Evolutionary conservation across 64 coral and sea anemone species (phyloP).

Genomic region (Montipora efflorescens): DNA sequence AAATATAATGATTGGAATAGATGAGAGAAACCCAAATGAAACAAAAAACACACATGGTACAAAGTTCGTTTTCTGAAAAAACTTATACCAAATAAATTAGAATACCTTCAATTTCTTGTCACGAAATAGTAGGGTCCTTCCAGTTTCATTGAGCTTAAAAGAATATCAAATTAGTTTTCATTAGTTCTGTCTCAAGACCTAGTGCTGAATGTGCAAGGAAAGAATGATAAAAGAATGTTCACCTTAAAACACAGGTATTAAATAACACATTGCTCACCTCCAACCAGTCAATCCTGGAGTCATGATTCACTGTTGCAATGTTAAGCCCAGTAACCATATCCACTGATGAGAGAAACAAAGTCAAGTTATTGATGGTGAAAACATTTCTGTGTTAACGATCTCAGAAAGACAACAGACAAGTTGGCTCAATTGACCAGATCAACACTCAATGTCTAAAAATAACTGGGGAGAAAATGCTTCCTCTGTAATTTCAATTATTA

Average conservation of each 20-base stretch:
- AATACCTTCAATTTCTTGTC: constrained; percentile 96
- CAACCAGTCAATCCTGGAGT: constrained; percentile 99
- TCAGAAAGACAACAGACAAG: too few relatives aligned
- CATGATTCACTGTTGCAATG: constrained; percentile 93
- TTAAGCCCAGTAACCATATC: constrained; percentile 89
- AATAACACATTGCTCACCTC: constrained; percentile 67
- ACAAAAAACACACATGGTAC: too few relatives aligned
- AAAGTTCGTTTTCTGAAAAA: neutral
- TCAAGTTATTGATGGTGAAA: too few relatives aligned
- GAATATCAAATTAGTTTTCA: constrained; percentile 15
- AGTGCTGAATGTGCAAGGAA: neutral
- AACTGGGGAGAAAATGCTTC: too few relatives aligned
- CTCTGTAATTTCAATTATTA: too few relatives aligned
- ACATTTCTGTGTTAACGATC: too few relatives aligned
- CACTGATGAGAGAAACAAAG: constrained; percentile 74
- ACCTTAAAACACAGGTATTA: neutral
- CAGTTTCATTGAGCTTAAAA: constrained; percentile 97
- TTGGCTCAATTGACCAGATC: too few relatives aligned
- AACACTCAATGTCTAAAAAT: too few relatives aligned
- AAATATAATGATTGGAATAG: too few relatives aligned
- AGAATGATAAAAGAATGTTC: neutral
- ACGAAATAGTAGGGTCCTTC: constrained; percentile 89
- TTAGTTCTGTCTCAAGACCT: neutral
- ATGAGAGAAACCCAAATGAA: too few relatives aligned
- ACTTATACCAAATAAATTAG: neutral